Evolutionary conservation across 2,888 invertebrate species (phyloP), one percentile per base, ranked within the genome.

Genomic region (Masnerella sp.): DNA sequence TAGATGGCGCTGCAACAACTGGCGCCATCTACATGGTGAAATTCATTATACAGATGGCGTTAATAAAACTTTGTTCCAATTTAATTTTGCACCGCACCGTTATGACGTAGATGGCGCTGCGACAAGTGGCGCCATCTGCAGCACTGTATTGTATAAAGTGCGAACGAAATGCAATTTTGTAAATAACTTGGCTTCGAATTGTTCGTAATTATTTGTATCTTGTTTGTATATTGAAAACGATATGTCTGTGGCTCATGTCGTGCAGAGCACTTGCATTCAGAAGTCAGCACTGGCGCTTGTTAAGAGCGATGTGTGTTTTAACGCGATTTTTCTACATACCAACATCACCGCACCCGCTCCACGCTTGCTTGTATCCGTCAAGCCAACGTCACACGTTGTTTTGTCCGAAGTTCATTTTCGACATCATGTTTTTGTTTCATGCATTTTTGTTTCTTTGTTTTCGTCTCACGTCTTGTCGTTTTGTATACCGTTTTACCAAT

Each of bases 311-410:
- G 51, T 76, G 67, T 74, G 40, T 64, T 70, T 54, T 58, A 64
- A 64, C 70, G 68, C 52, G 59, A 43, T 36, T 51, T 49, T 61
- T 62, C 34, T 65, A 45, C 54, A 45, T 43, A 61, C 59, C 52
- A 75, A 79, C 73, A 74, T 76, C 75, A 43, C 69, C 71, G 76
- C 79, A 79, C 76, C 74, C 62, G 62, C 69, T 73, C 56, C 62
- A 68, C 71, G 79, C 81, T 80, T 82, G 81, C 80, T 82, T 82
- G 81, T 77, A 73, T 77, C 25, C 65, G 70, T 75, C 62, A 32
- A 56, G 32, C 30, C 28, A 54, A 43, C 18, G 12, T 59, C 42
- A 49, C 15, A 14, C 17, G 15, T 17, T 64, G 43, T 12, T 22
- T 56, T 58, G 28, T 38, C 64, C 56, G 34, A 65, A 25, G 36